Evolutionary conservation across 2,888 invertebrate species (phyloP).

Genomic region (Dryobota labecula): DNA sequence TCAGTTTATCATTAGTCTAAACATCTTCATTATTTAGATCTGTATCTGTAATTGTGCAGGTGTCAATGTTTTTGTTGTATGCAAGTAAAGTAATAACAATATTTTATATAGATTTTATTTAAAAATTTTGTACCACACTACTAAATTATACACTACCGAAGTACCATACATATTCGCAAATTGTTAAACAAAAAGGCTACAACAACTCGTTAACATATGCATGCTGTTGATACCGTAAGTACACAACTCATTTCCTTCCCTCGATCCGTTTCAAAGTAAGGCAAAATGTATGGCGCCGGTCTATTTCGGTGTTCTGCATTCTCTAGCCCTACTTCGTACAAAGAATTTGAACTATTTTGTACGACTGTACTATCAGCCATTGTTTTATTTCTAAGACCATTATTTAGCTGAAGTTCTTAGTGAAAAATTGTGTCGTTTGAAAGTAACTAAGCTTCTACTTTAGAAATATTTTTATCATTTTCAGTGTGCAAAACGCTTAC

Average conservation of each 20-base stretch:
- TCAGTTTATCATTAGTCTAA: not conserved
- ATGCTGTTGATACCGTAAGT: conserved; percentile 60
- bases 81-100: too few species aligned
- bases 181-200: conserved; percentile 42
- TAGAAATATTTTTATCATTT: conserved; percentile 7
- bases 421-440: conserved; percentile 8
- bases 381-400: conserved; percentile 24
- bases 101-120: too few species aligned
- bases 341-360: conserved; percentile 46
- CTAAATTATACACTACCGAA: conserved; percentile 16
- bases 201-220: conserved; percentile 50
- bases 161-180: conserved; percentile 31
- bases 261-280: conserved; percentile 55
- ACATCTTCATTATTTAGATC: not conserved
- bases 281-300: conserved; percentile 45
- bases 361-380: not conserved
- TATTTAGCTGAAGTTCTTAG: not conserved
- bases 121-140: too few species aligned
- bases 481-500: conserved; percentile 11
- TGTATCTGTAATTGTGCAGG: not conserved
- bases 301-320: conserved; percentile 56
- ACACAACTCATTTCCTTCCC: conserved; percentile 68
- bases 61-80: not conserved
- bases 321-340: conserved; percentile 30
- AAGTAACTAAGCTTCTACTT: conserved; percentile 4